phyloP scores from a whole-genome alignment of 64 coral and sea anemone species.

The Actinia equina region DNA sequence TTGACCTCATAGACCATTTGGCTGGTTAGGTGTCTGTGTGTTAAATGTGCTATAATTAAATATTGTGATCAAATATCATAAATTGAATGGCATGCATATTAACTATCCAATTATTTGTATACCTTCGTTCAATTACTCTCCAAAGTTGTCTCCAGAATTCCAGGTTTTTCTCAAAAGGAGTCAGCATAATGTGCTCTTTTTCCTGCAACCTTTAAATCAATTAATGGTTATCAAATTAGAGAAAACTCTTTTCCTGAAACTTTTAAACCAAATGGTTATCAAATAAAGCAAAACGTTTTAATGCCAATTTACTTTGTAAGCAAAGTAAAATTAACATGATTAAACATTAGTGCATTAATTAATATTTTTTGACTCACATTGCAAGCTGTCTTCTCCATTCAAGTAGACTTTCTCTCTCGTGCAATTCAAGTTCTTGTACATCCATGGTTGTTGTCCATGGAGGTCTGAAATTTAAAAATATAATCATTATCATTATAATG shows the following conservation, averaged over 20 bases:
- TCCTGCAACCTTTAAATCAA: slow-evolving; percentile 73
- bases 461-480: slow-evolving; percentile 46
- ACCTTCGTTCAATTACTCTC: slow-evolving; percentile 98
- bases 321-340: too few relatives aligned
- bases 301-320: not conserved
- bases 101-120: not conserved
- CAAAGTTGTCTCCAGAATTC: slow-evolving; percentile 98
- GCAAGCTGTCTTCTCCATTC: slow-evolving; percentile 96
- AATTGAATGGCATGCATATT: too few relatives aligned
- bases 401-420: slow-evolving; percentile 83
- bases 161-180: slow-evolving; percentile 96
- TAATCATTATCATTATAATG: not conserved
- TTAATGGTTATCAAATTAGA: not conserved
- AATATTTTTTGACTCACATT: slow-evolving; percentile 38
- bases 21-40: too few relatives aligned
- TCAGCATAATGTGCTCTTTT: slow-evolving; percentile 94
- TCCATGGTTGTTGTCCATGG: slow-evolving; percentile 79
- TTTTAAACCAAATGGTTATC: slow-evolving; percentile 25
- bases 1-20: too few relatives aligned
- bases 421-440: slow-evolving; percentile 73
- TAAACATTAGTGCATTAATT: too few relatives aligned
- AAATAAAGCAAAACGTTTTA: not conserved
- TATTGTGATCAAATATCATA: too few relatives aligned
- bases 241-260: slow-evolving; percentile 63
- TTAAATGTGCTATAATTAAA: too few relatives aligned